Evolutionary conservation across 2,888 invertebrate species (phyloP), one percentile per base, ranked within the genome.

Genomic region (Drosophila suboccidentalis): DNA sequence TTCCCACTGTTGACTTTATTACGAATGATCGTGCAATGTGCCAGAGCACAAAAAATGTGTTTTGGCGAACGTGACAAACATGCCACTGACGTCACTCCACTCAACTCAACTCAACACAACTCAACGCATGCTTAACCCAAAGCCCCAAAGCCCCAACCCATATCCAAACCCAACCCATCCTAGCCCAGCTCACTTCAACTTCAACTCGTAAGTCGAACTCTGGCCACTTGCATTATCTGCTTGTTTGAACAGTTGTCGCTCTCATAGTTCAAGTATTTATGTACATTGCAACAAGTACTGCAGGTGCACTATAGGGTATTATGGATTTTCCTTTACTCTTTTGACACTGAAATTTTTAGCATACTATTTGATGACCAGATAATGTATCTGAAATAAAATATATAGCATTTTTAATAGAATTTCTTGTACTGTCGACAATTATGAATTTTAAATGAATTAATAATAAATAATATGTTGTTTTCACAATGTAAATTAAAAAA

Each of bases 1-100:
- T 46, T 43, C 32, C 32, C 41, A 43, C 50, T 57, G 54, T 75
- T 69, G 72, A 60, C 64, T 86, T 53, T 85, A 77, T 87, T 87
- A 89, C 90, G 87, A 87, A 87, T 76, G 47, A 66, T 76, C 89
- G 87, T 80, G 77, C 65, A 71, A 84, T 64, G 76, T 63, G 54
- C 44, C 63, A 81, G 71, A 84, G 79, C 71, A 66, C 41, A 66
- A 57, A 75, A 85, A 70, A 10, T 39, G 55, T 54, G 55, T 50
- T 78, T 61, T 53, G 29, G 74, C 75, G 70, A 84, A 84, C 85
- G 88, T 89, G 89, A 87, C 86, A 79, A 78, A 76, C 70, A 68
- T 59, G 61, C 57, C 26, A 41, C 72, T 88, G 87, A 87, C 89
- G 78, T 89, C 88, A 89, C 82, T 72, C 36, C 8, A 2, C 41